These are phyloP conservation scores for Aleiodes alternator DNA, from an alignment of 2,888 invertebrate genomes.

Conservation along the genomic window DNA sequence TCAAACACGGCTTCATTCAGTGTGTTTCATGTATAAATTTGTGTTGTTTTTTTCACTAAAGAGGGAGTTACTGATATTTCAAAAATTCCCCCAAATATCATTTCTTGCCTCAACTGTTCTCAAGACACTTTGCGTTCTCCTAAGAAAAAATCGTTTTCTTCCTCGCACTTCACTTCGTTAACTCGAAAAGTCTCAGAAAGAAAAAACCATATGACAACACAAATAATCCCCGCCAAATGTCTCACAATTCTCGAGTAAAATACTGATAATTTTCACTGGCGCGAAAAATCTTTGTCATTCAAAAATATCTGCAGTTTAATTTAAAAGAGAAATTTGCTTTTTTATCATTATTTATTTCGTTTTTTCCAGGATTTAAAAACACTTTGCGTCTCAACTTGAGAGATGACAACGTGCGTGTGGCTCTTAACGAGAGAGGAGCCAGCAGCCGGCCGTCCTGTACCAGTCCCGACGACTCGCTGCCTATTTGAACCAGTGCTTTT, in stretches of 20 bases:
- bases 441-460: constrained; percentile 52
- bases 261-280: too few relatives aligned
- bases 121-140: not conserved
- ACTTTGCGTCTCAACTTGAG: not conserved
- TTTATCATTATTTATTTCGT: too few relatives aligned
- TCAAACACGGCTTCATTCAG: not conserved
- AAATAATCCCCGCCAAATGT: not conserved
- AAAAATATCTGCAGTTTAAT: too few relatives aligned
- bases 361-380: too few relatives aligned
- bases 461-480: constrained; percentile 54
- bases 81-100: not conserved
- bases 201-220: not conserved
- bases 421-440: constrained; percentile 35
- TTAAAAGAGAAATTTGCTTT: too few relatives aligned
- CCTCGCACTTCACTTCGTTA: not conserved
- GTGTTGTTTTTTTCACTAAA: not conserved
- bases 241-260: too few relatives aligned
- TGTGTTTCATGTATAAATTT: too few relatives aligned
- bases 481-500: constrained; percentile 42
- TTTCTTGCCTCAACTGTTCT: not conserved
- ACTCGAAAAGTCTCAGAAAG: too few relatives aligned
- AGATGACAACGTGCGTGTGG: constrained; percentile 35
- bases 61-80: constrained; percentile 26
- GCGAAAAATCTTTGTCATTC: not conserved
- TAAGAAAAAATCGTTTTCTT: not conserved